Conservation (phyloP, 2,797 vertebrate genomes). For the Setipinna tenuifilis region DNA sequence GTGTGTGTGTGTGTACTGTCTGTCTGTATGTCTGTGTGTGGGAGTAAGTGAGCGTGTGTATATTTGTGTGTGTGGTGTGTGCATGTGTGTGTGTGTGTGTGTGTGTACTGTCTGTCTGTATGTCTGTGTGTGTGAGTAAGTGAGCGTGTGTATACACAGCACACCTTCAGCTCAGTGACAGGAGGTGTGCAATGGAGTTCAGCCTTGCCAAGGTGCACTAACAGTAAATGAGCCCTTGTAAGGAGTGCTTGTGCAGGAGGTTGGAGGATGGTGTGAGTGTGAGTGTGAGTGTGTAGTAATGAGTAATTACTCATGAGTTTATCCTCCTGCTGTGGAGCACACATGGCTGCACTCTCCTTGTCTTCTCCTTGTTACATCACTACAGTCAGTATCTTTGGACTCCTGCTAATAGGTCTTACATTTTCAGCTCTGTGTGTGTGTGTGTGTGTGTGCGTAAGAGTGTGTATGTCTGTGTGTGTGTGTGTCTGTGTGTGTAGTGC, state of each 20-base stretch:
- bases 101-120: no score
- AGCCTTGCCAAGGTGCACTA: background rate
- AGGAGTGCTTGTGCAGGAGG: background rate
- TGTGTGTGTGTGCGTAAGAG: background rate
- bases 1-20: no score
- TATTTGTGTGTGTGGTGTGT: background rate
- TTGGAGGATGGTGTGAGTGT: no score
- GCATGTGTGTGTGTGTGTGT: background rate
- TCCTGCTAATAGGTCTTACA: background rate
- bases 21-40: background rate
- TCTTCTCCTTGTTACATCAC: background rate
- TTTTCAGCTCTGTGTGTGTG: slow-evolving; percentile 1
- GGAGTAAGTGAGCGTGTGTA: background rate
- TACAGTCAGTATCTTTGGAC: background rate
- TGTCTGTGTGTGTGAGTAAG: no score
- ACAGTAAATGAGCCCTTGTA: background rate
- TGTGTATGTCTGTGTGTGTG: slow-evolving; percentile 18
- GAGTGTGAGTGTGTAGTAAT: background rate
- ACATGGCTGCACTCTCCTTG: background rate
- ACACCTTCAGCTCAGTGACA: background rate
- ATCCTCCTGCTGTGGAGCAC: background rate
- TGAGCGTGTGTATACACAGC: no score
- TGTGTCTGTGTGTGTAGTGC: background rate
- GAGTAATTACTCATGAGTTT: background rate
- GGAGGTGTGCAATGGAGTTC: background rate